Conservation (phyloP, 2,113 vertebrate genomes). For the Cygnus buccinator region DNA sequence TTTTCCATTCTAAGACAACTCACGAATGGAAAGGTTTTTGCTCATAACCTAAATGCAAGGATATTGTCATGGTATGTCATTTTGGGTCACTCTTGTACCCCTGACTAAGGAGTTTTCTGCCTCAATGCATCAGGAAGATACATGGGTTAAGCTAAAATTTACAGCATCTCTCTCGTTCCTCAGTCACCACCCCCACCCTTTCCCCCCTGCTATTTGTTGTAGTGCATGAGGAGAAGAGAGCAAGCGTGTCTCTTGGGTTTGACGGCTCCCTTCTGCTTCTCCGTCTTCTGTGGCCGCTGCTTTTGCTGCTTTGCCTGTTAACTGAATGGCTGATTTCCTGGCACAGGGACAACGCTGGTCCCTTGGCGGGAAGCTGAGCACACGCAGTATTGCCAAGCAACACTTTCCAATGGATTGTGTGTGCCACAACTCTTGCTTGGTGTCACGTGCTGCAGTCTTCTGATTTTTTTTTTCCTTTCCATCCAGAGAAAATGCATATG, state of each 20-base stretch:
- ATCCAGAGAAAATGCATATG: accelerated
- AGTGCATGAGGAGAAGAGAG: background rate
- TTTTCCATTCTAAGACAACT: background rate
- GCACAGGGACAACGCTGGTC: background rate
- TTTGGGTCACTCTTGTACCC: background rate
- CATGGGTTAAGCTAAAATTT: background rate
- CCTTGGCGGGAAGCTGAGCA: background rate
- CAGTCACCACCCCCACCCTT: background rate
- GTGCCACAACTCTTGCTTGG: conserved; percentile 12
- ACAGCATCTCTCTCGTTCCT: background rate
- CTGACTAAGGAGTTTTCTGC: background rate
- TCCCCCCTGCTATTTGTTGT: background rate
- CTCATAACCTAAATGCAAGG: background rate
- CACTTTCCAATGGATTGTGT: background rate
- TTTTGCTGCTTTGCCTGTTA: conserved; percentile 25
- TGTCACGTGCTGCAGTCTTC: background rate
- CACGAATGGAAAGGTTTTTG: background rate
- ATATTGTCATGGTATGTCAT: background rate
- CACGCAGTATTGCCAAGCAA: background rate
- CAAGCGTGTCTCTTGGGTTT: background rate
- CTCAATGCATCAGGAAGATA: background rate
- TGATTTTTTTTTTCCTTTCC: background rate
- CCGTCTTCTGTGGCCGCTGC: background rate
- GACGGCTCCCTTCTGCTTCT: conserved; percentile 67
- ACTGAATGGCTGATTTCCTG: conserved; percentile 54